phyloP scores from a whole-genome alignment of 92 coral and sea anemone species.

The Anthopleura xanthogrammica region DNA sequence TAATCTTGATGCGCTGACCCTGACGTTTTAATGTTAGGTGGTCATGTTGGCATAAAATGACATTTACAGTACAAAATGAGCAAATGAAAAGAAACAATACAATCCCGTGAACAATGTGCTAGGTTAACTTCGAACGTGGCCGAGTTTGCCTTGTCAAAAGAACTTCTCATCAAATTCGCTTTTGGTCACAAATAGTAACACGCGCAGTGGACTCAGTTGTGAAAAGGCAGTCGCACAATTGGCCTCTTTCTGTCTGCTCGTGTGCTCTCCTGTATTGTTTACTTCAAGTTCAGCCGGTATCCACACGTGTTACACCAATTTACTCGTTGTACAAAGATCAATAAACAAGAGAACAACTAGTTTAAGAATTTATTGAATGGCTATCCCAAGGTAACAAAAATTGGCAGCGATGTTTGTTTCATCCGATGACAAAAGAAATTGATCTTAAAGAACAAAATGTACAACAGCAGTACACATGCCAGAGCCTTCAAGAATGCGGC shows the following conservation, averaged over 20 bases:
- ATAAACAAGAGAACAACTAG: conserved; percentile 14
- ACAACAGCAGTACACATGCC: conserved; percentile 3
- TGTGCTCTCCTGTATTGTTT: conserved; percentile 20
- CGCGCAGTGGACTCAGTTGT: conserved; percentile 12
- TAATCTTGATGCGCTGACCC: neutral
- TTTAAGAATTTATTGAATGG: conserved; percentile 1
- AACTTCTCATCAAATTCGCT: conserved; percentile 14
- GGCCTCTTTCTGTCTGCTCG: conserved; percentile 17
- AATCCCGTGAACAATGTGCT: conserved; percentile 3
- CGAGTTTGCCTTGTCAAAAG: conserved; percentile 12
- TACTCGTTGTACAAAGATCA: neutral
- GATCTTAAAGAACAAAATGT: neutral
- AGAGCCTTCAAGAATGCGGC: neutral
- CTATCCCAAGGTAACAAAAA: neutral
- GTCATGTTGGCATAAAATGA: neutral
- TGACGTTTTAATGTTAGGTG: neutral
- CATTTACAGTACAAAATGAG: conserved; percentile 19
- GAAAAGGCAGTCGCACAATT: conserved; percentile 23
- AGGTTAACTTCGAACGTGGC: conserved; percentile 22
- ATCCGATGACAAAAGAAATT: neutral
- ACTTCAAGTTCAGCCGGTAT: conserved; percentile 9
- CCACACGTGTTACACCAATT: conserved; percentile 22
- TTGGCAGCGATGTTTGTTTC: neutral
- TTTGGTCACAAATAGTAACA: conserved; percentile 12
- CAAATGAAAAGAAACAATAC: conserved; percentile 15